These are phyloP conservation scores for Parnassius glacialis DNA, from an alignment of 2,888 invertebrate species.

Conservation along the genomic window DNA sequence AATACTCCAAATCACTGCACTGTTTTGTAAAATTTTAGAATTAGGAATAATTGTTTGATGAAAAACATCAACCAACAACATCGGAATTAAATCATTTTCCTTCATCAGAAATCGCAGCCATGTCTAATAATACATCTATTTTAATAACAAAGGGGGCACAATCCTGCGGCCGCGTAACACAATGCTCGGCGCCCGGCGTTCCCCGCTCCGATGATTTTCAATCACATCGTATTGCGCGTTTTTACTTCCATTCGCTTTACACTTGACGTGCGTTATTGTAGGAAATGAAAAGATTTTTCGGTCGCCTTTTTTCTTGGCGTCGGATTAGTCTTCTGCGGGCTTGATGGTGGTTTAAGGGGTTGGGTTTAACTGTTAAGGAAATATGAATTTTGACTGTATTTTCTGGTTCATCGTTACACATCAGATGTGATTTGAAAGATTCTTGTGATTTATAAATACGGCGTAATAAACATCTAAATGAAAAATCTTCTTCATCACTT, in stretches of 20 bases:
- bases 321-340: constrained; percentile 42
- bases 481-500: too few species aligned
- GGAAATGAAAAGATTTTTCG: constrained; percentile 68
- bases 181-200: constrained; percentile 58
- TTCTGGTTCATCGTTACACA: too few species aligned
- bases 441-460: too few species aligned
- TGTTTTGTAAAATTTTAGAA: too few species aligned
- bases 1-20: too few species aligned
- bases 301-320: constrained; percentile 46
- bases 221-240: constrained; percentile 53
- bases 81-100: constrained; percentile 14
- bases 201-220: constrained; percentile 66
- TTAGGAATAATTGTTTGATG: too few species aligned
- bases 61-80: constrained; percentile 6
- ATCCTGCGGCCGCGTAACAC: constrained; percentile 39
- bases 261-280: constrained; percentile 47
- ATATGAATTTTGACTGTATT: background rate
- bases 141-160: constrained; percentile 54
- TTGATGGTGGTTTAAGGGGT: constrained; percentile 28
- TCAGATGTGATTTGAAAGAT: too few species aligned
- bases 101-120: constrained; percentile 24
- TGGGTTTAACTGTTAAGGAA: constrained; percentile 10
- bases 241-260: constrained; percentile 53
- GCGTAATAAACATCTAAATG: too few species aligned
- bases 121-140: constrained; percentile 38